phyloP scores from a whole-genome alignment of 2,888 invertebrate species.

The Nipponacmea schrenckii region DNA sequence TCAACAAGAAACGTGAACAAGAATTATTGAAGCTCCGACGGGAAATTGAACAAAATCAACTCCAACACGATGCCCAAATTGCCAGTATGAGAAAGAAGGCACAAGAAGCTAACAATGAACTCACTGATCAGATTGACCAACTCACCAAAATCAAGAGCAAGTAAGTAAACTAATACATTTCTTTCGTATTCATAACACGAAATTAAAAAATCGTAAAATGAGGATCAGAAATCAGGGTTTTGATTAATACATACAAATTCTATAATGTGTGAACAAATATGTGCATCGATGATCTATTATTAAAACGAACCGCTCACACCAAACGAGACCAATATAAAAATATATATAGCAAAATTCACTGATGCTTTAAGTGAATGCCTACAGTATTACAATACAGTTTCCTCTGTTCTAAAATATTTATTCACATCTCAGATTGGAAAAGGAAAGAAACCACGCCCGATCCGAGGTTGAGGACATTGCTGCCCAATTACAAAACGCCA shows the following conservation, averaged over 20 bases:
- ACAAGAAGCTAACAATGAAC: conserved; percentile 98
- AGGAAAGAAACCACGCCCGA: conserved; percentile 97
- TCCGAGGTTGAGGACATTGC: conserved; percentile 98
- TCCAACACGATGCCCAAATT: conserved; percentile 95
- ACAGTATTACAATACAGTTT: no score
- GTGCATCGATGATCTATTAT: no score
- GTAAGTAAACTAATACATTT: conserved; percentile 69
- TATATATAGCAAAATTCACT: no score
- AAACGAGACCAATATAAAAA: no score
- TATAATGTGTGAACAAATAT: no score
- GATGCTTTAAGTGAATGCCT: no score
- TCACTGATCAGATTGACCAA: conserved; percentile 99
- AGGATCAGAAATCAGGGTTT: no score
- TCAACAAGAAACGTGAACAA: conserved; percentile 13
- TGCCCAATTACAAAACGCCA: conserved; percentile 94
- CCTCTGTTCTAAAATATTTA: no score
- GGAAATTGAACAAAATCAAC: conserved; percentile 97
- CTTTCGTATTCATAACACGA: neutral
- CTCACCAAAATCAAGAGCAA: conserved; percentile 98
- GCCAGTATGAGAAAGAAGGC: conserved; percentile 98
- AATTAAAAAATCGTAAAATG: no score
- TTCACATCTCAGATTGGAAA: conserved; percentile 79
- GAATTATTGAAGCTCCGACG: conserved; percentile 84
- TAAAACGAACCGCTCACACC: no score
- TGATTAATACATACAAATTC: no score